phyloP scores from a whole-genome alignment of 2,113 vertebrate genomes.

The Gasterosteus aculeatus region DNA sequence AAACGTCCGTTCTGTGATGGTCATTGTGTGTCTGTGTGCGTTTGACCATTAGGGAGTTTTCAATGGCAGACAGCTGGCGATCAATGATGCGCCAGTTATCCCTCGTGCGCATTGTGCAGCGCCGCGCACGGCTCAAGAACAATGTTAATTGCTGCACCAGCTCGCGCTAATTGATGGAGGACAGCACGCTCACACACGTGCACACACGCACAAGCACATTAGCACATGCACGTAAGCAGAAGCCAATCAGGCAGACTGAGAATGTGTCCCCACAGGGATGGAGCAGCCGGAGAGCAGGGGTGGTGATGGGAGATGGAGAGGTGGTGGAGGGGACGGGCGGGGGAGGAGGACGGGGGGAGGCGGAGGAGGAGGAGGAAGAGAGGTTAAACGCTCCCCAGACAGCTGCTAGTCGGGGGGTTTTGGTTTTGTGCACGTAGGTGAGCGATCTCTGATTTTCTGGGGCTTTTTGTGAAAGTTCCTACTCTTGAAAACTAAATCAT shows the following conservation, averaged over 20 bases:
- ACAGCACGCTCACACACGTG: constrained; percentile 48
- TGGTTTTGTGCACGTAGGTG: constrained; percentile 54
- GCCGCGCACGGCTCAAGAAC: constrained; percentile 36
- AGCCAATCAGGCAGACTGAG: constrained; percentile 73
- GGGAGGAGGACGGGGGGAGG: constrained; percentile 37
- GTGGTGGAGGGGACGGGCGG: constrained; percentile 36
- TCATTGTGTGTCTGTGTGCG: constrained; percentile 40
- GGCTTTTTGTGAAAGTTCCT: constrained; percentile 53
- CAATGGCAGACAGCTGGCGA: constrained; percentile 68
- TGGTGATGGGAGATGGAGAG: constrained; percentile 52
- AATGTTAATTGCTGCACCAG: constrained; percentile 68
- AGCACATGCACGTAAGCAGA: constrained; percentile 71
- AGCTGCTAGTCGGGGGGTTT: constrained; percentile 47
- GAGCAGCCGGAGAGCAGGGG: constrained; percentile 61
- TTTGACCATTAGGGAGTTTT: constrained; percentile 65
- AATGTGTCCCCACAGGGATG: constrained; percentile 61
- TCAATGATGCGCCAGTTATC: constrained; percentile 69
- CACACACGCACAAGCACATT: constrained; percentile 50
- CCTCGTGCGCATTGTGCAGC: constrained; percentile 26
- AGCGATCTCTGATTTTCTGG: constrained; percentile 58
- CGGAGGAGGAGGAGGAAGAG: constrained; percentile 49
- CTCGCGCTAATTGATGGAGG: constrained; percentile 74
- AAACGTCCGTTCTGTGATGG: constrained; percentile 29
- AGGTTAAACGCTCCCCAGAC: constrained; percentile 72
- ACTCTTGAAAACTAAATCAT: background rate